Percentiles rank a stretch among this genome's conserved stretches.
Conservation (phyloP, 2,888 invertebrate genomes). For the Lycaena phlaeas region DNA sequence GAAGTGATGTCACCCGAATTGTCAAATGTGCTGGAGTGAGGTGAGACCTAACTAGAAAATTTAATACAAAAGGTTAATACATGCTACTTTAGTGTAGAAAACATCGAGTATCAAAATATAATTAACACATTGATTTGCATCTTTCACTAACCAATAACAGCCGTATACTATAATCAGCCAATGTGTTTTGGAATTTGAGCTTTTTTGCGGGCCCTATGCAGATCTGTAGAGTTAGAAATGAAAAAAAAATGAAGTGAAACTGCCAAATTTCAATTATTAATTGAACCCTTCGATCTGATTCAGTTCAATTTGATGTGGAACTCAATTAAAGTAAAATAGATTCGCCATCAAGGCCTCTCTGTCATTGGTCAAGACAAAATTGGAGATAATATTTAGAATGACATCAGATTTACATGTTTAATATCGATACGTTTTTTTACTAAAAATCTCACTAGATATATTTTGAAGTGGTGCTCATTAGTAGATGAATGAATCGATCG, state of each 20-base stretch:
- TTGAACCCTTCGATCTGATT: slow-evolving; percentile 1
- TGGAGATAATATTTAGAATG: neutral
- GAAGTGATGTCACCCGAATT: slow-evolving; percentile 28
- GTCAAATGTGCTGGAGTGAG: slow-evolving; percentile 49
- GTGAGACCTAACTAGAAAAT: slow-evolving; percentile 46
- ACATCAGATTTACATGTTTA: neutral
- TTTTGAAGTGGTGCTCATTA: neutral
- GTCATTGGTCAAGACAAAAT: neutral
- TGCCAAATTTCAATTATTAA: neutral
- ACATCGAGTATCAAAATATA: slow-evolving; percentile 72
- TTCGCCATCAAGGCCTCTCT: neutral
- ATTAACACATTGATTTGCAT: slow-evolving; percentile 64
- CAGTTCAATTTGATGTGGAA: slow-evolving; percentile 1
- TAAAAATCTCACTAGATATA: too few species aligned
- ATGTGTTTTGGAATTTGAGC: slow-evolving; percentile 46
- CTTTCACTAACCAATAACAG: slow-evolving; percentile 72
- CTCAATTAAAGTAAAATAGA: slow-evolving; percentile 3
- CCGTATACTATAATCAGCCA: slow-evolving; percentile 71
- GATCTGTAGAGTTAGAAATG: neutral
- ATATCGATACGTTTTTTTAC: neutral
- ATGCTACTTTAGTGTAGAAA: slow-evolving; percentile 65
- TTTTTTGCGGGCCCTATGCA: slow-evolving; percentile 4
- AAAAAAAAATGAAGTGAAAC: slow-evolving; percentile 1
- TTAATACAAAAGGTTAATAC: slow-evolving; percentile 54
- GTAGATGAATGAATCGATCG: neutral